Evolutionary conservation across 2,113 vertebrate genomes (phyloP).

Genomic region (Alligator mississippiensis): DNA sequence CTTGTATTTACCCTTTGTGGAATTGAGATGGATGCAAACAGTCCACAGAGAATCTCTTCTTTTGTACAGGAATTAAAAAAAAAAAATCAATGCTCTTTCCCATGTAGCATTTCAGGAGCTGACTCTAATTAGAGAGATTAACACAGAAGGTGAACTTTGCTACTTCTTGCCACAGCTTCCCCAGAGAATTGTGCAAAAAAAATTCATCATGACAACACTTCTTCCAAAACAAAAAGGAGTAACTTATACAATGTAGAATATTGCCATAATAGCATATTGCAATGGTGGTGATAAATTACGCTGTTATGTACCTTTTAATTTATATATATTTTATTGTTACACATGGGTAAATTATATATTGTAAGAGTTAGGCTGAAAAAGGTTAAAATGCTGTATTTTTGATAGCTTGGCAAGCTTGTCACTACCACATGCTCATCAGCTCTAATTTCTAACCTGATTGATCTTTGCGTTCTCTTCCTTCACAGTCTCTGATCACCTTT

Average conservation of each 20-base stretch:
- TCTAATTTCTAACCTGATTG: background rate
- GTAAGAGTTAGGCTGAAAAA: background rate
- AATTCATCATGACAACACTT: background rate
- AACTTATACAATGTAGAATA: background rate
- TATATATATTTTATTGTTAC: background rate
- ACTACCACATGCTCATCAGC: background rate
- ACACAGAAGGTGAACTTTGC: background rate
- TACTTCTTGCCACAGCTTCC: background rate
- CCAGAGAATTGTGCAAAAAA: background rate
- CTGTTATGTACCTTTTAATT: background rate
- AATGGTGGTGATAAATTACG: background rate
- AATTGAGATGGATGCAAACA: background rate
- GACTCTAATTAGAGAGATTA: background rate
- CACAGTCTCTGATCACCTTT: constrained; percentile 88
- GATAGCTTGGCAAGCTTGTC: background rate
- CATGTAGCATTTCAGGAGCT: background rate
- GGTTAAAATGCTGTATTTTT: background rate
- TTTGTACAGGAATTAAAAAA: background rate
- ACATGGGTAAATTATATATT: background rate
- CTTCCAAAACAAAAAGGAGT: background rate
- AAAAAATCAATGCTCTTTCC: background rate
- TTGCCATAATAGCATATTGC: constrained; percentile 46
- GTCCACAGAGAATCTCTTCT: background rate
- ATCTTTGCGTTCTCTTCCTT: background rate
- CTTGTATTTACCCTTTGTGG: background rate